Conservation (phyloP, 2,797 vertebrate genomes). For the Anguilla megastoma region DNA sequence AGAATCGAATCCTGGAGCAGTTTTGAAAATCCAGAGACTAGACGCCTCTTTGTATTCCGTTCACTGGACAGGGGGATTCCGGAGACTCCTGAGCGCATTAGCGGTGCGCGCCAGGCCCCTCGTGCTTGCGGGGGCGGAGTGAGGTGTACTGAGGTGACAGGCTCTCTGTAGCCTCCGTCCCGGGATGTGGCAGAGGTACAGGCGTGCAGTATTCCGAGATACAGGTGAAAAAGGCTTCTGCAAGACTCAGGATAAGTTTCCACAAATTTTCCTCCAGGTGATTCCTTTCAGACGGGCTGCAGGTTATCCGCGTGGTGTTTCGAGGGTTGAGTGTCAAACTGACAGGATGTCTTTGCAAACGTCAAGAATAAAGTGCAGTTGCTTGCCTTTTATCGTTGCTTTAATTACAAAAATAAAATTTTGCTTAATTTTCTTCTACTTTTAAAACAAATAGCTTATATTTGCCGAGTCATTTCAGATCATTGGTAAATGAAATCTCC, state of each 20-base stretch:
- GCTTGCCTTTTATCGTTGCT: not conserved
- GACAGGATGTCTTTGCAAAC: constrained; percentile 28
- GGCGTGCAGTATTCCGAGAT: constrained; percentile 53
- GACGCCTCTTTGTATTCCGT: constrained; percentile 65
- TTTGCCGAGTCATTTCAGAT: constrained; percentile 30
- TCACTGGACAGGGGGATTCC: constrained; percentile 66
- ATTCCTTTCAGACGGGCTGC: not conserved
- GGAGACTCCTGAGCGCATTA: constrained; percentile 73
- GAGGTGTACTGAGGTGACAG: constrained; percentile 48
- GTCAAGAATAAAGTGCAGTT: constrained; percentile 1
- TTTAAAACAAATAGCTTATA: constrained; percentile 34
- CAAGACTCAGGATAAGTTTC: constrained; percentile 31
- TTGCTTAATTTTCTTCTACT: constrained; percentile 43
- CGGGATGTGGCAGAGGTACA: constrained; percentile 61
- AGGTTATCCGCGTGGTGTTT: constrained; percentile 6
- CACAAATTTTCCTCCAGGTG: not conserved
- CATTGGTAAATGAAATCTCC: constrained; percentile 25
- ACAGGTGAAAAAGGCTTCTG: constrained; percentile 75
- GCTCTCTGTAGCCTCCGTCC: constrained; percentile 65
- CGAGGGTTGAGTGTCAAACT: constrained; percentile 23
- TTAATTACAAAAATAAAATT: not conserved
- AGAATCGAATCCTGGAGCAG: constrained; percentile 61
- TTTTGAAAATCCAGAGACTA: constrained; percentile 62
- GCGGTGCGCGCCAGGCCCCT: constrained; percentile 66
- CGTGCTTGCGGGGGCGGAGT: constrained; percentile 47